These are phyloP conservation scores for Craseonycteris thonglongyai DNA, from an alignment of 2,113 vertebrate genomes.

Conservation along the genomic window DNA sequence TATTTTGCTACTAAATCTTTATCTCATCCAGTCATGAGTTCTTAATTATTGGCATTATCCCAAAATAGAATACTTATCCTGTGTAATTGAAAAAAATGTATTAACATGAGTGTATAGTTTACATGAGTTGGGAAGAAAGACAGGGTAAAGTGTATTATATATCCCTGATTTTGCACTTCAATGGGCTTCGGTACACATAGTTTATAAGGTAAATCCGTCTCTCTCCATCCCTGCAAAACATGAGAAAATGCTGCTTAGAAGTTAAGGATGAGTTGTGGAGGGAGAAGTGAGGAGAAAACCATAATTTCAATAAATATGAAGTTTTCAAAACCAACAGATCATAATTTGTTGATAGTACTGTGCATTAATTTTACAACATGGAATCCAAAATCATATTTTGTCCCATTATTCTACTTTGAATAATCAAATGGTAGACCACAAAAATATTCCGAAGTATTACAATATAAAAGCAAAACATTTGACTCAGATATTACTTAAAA, in stretches of 20 bases:
- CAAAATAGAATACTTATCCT: neutral
- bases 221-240: neutral
- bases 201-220: neutral
- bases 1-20: neutral
- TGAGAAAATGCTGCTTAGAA: neutral
- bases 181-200: neutral
- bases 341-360: neutral
- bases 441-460: neutral
- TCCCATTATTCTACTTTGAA: neutral
- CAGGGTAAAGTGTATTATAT: neutral
- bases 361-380: neutral
- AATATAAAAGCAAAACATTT: neutral
- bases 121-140: neutral
- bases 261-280: neutral
- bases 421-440: neutral
- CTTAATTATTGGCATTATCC: neutral
- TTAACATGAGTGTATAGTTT: neutral
- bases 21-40: neutral
- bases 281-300: neutral
- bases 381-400: neutral
- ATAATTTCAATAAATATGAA: neutral
- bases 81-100: neutral
- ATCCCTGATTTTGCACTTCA: neutral
- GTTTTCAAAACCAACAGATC: neutral
- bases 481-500: neutral